phyloP scores from a whole-genome alignment of 1,140 invertebrate genomes.

The Batillaria attramentaria region DNA sequence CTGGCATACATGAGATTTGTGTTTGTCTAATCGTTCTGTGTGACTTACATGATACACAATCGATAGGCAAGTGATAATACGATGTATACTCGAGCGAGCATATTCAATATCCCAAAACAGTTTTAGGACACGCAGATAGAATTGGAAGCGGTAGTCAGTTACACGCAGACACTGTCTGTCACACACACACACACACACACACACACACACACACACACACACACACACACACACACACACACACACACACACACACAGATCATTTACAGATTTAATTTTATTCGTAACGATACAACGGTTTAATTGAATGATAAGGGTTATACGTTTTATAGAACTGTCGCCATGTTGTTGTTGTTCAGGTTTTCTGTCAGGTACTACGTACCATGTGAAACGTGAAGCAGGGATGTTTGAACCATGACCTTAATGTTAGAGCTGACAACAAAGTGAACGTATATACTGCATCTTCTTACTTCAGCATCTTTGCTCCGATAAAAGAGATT shows the following conservation, averaged over 20 bases:
- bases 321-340: too few relatives aligned
- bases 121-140: neutral
- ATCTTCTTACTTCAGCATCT: too few relatives aligned
- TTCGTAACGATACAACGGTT: constrained; percentile 33
- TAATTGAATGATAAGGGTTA: too few relatives aligned
- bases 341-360: too few relatives aligned
- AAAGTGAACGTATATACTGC: too few relatives aligned
- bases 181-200: constrained; percentile 13
- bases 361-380: too few relatives aligned
- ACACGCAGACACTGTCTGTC: neutral
- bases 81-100: neutral
- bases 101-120: neutral
- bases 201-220: constrained; percentile 32
- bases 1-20: neutral
- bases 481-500: too few relatives aligned
- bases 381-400: too few relatives aligned
- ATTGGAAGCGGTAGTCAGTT: neutral
- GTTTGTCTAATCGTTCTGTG: neutral
- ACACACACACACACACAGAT: constrained; percentile 18
- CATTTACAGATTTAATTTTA: constrained; percentile 37
- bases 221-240: constrained; percentile 38
- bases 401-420: too few relatives aligned
- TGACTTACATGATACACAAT: neutral
- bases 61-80: neutral
- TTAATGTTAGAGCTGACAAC: too few relatives aligned